phyloP scores from a whole-genome alignment of 2,113 vertebrate genomes.

The Saccopteryx leptura region DNA sequence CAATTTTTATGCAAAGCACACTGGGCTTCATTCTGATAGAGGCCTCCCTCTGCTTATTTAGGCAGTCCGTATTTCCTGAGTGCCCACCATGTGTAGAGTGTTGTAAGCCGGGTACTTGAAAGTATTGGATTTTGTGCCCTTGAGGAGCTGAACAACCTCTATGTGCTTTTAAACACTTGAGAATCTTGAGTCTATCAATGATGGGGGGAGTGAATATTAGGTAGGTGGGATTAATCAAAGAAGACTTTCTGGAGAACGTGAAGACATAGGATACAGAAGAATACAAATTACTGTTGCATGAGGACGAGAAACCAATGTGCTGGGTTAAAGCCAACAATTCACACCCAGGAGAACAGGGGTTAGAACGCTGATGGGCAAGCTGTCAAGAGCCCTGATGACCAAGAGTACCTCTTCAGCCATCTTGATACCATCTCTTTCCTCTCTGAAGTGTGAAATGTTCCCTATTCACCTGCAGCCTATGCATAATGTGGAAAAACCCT shows the following conservation, averaged over 20 bases:
- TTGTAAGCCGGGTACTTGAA: neutral
- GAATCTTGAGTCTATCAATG: neutral
- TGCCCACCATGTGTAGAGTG: neutral
- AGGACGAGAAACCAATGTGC: neutral
- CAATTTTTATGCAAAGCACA: constrained; percentile 62
- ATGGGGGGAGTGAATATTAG: neutral
- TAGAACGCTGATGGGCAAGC: neutral
- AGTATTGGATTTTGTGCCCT: neutral
- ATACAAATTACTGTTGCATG: neutral
- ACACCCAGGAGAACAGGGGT: neutral
- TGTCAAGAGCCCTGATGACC: neutral
- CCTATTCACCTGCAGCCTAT: neutral
- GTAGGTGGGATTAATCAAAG: neutral
- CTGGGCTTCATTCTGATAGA: neutral
- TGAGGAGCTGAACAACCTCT: neutral
- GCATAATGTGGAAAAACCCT: neutral
- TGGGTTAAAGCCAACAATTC: neutral
- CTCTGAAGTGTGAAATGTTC: neutral
- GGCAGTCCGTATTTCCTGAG: no score
- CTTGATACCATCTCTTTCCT: neutral
- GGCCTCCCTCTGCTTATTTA: constrained; percentile 7
- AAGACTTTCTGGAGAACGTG: neutral
- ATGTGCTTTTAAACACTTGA: neutral
- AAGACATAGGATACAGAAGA: neutral
- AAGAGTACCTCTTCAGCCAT: neutral